Conservation (phyloP, 1,140 invertebrate genomes). For the Holcopasites calliopsidis region DNA sequence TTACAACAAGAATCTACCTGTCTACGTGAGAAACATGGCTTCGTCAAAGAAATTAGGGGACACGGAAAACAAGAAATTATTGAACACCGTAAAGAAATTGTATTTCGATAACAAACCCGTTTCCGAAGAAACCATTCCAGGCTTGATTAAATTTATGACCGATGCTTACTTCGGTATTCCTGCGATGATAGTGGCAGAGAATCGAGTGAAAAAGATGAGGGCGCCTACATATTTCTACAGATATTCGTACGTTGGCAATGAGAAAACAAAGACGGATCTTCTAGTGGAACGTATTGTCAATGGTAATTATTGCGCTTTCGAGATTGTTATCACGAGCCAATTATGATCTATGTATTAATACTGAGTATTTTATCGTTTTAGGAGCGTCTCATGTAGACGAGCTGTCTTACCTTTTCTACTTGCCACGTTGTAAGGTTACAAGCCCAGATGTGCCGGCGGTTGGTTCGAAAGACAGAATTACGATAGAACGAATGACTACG, state of each 20-base stretch:
- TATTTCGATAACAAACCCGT: slow-evolving; percentile 72
- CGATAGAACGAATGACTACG: slow-evolving; percentile 60
- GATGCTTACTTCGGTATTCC: slow-evolving; percentile 76
- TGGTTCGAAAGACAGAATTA: slow-evolving; percentile 43
- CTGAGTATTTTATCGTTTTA: slow-evolving; percentile 29
- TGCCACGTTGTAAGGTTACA: background rate
- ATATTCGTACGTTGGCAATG: slow-evolving; percentile 73
- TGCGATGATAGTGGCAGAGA: slow-evolving; percentile 70
- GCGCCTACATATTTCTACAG: slow-evolving; percentile 78
- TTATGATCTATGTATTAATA: background rate
- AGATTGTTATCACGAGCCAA: background rate
- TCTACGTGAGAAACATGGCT: background rate
- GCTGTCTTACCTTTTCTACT: slow-evolving; percentile 61
- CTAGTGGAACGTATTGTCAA: background rate
- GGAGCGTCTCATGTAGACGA: slow-evolving; percentile 69
- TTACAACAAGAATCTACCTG: slow-evolving; percentile 7
- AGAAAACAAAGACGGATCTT: slow-evolving; percentile 37
- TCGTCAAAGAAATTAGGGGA: slow-evolving; percentile 12
- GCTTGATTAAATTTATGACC: slow-evolving; percentile 74
- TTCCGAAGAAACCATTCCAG: slow-evolving; percentile 51
- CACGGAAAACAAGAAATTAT: background rate
- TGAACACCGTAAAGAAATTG: slow-evolving; percentile 26
- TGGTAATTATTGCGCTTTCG: slow-evolving; percentile 16
- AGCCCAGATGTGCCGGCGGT: background rate
- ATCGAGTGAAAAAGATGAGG: slow-evolving; percentile 67